Conservation (phyloP, 2,797 vertebrate genomes). For the Helarctos malayanus region DNA sequence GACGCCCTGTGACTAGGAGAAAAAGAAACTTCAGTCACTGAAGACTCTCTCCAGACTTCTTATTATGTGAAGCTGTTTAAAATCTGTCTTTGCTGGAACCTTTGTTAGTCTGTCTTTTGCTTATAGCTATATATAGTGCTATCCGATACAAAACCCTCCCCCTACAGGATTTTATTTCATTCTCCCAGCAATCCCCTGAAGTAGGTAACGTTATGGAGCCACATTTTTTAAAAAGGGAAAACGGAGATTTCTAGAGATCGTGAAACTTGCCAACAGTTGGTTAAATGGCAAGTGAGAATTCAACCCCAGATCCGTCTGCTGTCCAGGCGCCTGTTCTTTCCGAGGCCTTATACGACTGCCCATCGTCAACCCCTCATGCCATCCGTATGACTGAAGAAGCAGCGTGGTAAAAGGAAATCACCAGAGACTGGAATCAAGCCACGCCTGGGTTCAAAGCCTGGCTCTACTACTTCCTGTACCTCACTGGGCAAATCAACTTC, state of each 20-base stretch:
- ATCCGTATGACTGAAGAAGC: neutral
- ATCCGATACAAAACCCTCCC: neutral
- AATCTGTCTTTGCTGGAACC: neutral
- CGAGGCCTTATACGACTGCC: neutral
- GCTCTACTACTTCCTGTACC: neutral
- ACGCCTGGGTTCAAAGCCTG: constrained; percentile 27
- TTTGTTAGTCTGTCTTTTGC: constrained; percentile 4
- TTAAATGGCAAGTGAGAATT: constrained; percentile 39
- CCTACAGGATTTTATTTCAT: constrained; percentile 43
- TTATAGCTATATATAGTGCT: neutral
- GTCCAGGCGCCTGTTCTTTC: neutral
- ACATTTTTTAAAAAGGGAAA: constrained; percentile 26
- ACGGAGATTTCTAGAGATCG: neutral
- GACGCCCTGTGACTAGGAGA: neutral
- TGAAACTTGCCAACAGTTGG: neutral
- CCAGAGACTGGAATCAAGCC: neutral
- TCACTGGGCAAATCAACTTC: constrained; percentile 6
- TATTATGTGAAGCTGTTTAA: neutral
- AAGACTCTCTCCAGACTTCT: constrained; percentile 1
- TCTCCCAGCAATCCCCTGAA: neutral
- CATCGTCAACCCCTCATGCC: neutral
- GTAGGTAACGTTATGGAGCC: neutral
- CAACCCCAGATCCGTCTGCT: neutral
- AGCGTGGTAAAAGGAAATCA: constrained; percentile 30
- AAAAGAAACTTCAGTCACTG: neutral